These are phyloP conservation scores for Paralinhomoeus sp. DNA, from an alignment of 2,888 invertebrate genomes.

Conservation along the genomic window DNA sequence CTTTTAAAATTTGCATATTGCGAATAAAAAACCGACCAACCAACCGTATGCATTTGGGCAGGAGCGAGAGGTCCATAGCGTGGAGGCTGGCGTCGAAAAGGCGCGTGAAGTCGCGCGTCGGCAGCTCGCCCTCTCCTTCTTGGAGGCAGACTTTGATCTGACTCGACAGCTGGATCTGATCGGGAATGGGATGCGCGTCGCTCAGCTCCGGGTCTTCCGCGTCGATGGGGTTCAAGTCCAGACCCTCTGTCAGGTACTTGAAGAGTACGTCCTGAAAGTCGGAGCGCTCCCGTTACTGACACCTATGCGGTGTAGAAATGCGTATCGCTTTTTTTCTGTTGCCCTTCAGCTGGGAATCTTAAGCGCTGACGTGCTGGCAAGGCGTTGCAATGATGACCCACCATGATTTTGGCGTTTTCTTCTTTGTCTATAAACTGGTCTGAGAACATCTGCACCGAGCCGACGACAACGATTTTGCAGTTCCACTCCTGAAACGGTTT, in stretches of 20 bases:
- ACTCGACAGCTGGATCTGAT: slow-evolving; percentile 53
- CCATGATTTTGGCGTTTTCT: slow-evolving; percentile 61
- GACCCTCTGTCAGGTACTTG: slow-evolving; percentile 45
- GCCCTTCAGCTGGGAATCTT: no score
- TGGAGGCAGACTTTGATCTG: slow-evolving; percentile 54
- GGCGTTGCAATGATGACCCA: slow-evolving; percentile 14
- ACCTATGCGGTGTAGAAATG: no score
- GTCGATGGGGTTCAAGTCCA: slow-evolving; percentile 53
- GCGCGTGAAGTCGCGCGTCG: slow-evolving; percentile 49
- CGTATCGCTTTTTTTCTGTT: no score
- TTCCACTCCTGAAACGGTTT: background rate
- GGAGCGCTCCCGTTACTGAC: background rate
- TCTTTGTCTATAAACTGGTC: slow-evolving; percentile 82
- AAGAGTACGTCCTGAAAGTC: slow-evolving; percentile 50
- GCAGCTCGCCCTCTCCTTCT: slow-evolving; percentile 42
- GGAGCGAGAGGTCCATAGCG: slow-evolving; percentile 29
- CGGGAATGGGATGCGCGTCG: slow-evolving; percentile 74
- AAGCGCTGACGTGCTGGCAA: no score
- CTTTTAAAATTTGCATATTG: no score
- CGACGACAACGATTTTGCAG: slow-evolving; percentile 41
- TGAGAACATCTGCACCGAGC: slow-evolving; percentile 70
- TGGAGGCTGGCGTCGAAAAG: slow-evolving; percentile 34
- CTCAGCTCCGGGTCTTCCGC: slow-evolving; percentile 78
- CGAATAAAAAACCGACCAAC: background rate
- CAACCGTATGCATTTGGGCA: slow-evolving; percentile 23